A percentile compares a stretch with the other conserved stretches of the same genome.
These are phyloP conservation scores for Hystrix cristata DNA, from an alignment of 2,113 vertebrate species.

Conservation along the genomic window DNA sequence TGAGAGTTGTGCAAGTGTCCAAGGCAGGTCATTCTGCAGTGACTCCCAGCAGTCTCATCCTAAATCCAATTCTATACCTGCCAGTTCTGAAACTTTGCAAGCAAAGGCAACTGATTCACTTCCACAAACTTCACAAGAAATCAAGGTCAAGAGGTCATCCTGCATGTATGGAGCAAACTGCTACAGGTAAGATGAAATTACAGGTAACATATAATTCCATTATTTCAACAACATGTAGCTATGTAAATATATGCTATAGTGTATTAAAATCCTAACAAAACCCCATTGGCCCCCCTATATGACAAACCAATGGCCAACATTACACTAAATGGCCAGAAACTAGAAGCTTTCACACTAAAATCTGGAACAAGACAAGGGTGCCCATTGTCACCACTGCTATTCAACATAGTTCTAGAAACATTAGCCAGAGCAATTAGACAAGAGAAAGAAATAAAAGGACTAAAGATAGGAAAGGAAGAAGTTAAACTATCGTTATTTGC, in stretches of 20 bases:
- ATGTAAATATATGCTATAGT: background rate
- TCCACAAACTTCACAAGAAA: slow-evolving; percentile 78
- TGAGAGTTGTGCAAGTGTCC: slow-evolving; percentile 50
- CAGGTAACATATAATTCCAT: background rate
- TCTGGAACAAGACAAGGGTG: no score
- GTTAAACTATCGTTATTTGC: no score
- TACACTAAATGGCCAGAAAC: no score
- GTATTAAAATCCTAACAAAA: slow-evolving; percentile 16
- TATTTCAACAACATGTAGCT: background rate
- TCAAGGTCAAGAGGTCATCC: slow-evolving; percentile 82
- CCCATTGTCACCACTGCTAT: no score
- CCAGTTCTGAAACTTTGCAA: slow-evolving; percentile 67
- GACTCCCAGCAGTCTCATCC: slow-evolving; percentile 70
- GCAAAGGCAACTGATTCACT: slow-evolving; percentile 67
- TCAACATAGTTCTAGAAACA: no score
- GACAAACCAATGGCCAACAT: no score
- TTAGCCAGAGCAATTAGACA: no score
- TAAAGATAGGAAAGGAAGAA: no score
- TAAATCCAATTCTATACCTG: slow-evolving; percentile 59
- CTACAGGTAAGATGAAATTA: slow-evolving; percentile 89
- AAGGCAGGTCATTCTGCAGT: slow-evolving; percentile 53
- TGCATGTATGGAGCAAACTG: slow-evolving; percentile 90
- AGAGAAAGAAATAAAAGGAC: no score
- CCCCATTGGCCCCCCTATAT: background rate
- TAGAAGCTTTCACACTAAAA: no score